These are phyloP conservation scores for Phataginus tetradactyla DNA, from an alignment of 2,797 vertebrate genomes.

Conservation along the genomic window DNA sequence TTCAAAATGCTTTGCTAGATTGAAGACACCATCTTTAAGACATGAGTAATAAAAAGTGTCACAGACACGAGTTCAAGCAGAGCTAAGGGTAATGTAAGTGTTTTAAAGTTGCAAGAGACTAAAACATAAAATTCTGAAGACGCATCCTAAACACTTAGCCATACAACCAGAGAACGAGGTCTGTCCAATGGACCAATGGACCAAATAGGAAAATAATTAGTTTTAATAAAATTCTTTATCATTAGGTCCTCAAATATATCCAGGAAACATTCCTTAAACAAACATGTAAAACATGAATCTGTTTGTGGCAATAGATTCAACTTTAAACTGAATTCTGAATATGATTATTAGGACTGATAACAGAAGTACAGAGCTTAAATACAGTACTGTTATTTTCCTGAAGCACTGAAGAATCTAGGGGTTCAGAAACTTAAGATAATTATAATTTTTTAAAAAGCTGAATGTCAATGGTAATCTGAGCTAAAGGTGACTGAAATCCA, in stretches of 20 bases:
- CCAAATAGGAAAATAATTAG: slow-evolving; percentile 3
- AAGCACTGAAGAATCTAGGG: not conserved
- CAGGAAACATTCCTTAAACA: slow-evolving; percentile 19
- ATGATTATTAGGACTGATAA: not conserved
- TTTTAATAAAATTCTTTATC: slow-evolving; percentile 10
- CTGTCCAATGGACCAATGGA: not conserved
- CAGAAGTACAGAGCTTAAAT: not conserved
- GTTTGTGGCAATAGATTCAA: not conserved
- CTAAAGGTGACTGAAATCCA: not conserved
- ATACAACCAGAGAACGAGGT: not conserved
- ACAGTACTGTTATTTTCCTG: not conserved
- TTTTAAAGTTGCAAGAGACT: slow-evolving; percentile 4
- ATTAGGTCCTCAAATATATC: not conserved
- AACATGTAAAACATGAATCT: not conserved
- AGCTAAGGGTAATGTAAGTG: not conserved
- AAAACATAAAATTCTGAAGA: slow-evolving; percentile 12
- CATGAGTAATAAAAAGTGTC: not conserved
- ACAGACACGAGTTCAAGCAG: not conserved
- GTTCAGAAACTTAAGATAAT: not conserved
- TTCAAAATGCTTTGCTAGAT: not conserved
- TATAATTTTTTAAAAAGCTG: not conserved
- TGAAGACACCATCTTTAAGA: not conserved
- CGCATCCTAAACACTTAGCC: not conserved
- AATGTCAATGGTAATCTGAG: not conserved
- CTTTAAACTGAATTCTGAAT: not conserved